phyloP scores from a whole-genome alignment of 1,140 invertebrate species.

The Lysiphlebus fabarum region DNA sequence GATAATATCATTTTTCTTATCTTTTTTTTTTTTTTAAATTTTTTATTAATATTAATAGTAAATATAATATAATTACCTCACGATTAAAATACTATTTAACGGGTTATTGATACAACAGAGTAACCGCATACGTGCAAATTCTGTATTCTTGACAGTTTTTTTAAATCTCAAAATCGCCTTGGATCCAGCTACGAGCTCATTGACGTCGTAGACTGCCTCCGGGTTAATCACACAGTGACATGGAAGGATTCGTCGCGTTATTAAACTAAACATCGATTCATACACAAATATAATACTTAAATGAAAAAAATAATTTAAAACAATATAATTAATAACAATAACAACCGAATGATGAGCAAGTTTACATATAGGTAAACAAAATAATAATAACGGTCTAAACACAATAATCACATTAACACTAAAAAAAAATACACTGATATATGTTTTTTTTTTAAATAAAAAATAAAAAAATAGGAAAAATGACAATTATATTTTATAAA shows the following conservation, averaged over 20 bases:
- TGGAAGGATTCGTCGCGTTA: constrained; percentile 19
- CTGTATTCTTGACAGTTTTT: constrained; percentile 52
- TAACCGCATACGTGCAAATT: constrained; percentile 49
- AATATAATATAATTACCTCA: no score
- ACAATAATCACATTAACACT: no score
- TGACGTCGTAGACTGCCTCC: constrained; percentile 35
- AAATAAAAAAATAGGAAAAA: background rate
- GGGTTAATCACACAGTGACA: constrained; percentile 36
- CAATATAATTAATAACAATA: background rate
- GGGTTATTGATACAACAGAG: constrained; percentile 13
- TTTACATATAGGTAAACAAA: constrained; percentile 1
- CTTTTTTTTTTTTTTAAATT: no score
- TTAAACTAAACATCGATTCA: background rate
- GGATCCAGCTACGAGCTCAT: constrained; percentile 45
- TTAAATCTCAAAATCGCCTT: constrained; percentile 48
- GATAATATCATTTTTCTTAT: background rate
- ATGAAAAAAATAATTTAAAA: no score
- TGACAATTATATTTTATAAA: background rate
- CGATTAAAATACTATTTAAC: background rate
- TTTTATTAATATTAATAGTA: no score
- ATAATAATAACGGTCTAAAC: background rate
- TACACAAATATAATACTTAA: background rate
- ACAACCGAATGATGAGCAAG: background rate
- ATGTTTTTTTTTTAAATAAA: background rate
- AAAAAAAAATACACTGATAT: no score